phyloP scores from a whole-genome alignment of 2,888 invertebrate genomes.

The Capitulum mitella region DNA sequence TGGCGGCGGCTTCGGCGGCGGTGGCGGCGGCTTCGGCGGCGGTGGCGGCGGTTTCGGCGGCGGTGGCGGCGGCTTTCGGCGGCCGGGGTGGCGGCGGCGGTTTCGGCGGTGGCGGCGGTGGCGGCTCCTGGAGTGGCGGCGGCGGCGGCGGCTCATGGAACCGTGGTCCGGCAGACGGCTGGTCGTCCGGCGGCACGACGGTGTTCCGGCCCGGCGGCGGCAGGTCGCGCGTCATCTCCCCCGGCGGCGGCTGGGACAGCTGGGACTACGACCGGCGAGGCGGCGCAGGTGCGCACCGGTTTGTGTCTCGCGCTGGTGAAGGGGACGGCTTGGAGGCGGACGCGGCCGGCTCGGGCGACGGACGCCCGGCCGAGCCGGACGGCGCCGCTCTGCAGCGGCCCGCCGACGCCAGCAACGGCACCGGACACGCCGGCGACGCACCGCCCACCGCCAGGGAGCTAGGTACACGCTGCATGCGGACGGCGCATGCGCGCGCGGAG shows the following conservation, averaged over 20 bases:
- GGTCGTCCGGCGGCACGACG: not conserved
- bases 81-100: not conserved
- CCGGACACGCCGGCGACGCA: not conserved
- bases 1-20: not conserved
- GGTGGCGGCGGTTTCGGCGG: not conserved
- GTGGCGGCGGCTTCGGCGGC: not conserved
- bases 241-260: constrained; percentile 7
- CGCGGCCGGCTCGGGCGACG: not conserved
- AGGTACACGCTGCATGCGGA: constrained; percentile 20
- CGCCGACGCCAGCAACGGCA: not conserved
- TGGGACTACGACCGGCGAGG: not conserved
- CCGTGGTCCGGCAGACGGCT: not conserved
- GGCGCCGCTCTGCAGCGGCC: constrained; percentile 7
- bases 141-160: not conserved
- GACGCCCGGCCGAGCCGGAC: not conserved
- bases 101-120: not conserved
- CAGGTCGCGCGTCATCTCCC: not conserved
- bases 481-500: not conserved
- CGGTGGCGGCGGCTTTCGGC: not conserved
- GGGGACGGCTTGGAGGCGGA: constrained; percentile 1
- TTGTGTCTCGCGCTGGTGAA: not conserved
- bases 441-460: not conserved
- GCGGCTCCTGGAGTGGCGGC: not conserved
- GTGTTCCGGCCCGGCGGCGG: constrained; percentile 5
- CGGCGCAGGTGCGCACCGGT: constrained; percentile 12